Evolutionary conservation across 2,113 vertebrate species (phyloP), one percentile per base, ranked within the genome.

Genomic region (Oreocharis arfaki): DNA sequence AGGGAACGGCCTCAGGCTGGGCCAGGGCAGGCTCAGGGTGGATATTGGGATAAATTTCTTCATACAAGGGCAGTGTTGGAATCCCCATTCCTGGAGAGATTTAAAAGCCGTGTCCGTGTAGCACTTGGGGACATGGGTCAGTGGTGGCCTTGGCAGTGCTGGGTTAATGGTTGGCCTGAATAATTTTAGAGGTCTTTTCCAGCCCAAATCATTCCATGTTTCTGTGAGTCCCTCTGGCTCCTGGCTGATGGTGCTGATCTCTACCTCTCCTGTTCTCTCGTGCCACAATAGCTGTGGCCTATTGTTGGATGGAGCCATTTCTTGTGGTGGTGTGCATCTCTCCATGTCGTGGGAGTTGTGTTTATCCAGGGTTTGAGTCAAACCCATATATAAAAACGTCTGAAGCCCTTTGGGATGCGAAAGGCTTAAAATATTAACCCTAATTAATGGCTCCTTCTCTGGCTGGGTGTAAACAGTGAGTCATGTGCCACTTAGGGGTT

Each of bases 401-500:
- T 70, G 69, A 70, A 90, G 53, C n/a, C n/a, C 83, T 87, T 73
- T 28, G 77, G 93, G 86, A 81, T 92, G 95, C 6, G 27, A 90
- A 84, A 81, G 50, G 61, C 95, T 94, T 93, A 96, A 96, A 96
- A 95, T 96, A 95, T 95, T 97, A 94, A 68, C 77, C 10, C 68
- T 92, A 96, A 95, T 96, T 96, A 94, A 90, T 46, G 86, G 64
- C 92, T 96, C 53, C 83, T 75, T 86, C 68, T 68, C 90, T n/a
- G 69, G 17, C 86, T 87, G 86, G 83, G n/a, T 87, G 83, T 96
- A 96, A 96, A 93, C 88, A 97, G 88, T 96, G 92, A 96, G 84
- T 97, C 95, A 96, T 96, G 95, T 93, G 95, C 91, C 85, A 94
- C 84, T 90, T 94, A 60, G 27, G 95, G 95, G 24, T 92, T 90